Percentiles rank a stretch among this genome's conserved stretches.
Conservation (phyloP, 2,888 invertebrate species). For the Heliothis peltigera region DNA sequence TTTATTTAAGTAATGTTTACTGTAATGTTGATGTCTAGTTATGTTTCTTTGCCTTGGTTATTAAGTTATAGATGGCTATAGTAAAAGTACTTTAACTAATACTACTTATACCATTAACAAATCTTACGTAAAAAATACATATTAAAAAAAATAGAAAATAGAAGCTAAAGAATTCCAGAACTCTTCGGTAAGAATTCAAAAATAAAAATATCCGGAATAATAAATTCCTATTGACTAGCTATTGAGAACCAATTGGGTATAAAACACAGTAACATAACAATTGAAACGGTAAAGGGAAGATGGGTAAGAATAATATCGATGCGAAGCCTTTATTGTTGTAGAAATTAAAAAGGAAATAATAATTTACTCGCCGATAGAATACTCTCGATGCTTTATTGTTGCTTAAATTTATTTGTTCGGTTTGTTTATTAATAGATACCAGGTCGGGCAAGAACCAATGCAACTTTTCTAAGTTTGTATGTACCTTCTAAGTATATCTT, state of each 20-base stretch:
- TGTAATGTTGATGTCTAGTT: too few relatives aligned
- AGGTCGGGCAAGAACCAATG: too few relatives aligned
- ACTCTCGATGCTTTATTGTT: constrained; percentile 17
- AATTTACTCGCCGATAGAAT: constrained; percentile 45
- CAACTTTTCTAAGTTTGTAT: too few relatives aligned
- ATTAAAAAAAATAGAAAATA: background rate
- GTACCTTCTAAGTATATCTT: too few relatives aligned
- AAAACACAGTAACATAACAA: constrained; percentile 63
- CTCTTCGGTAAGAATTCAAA: background rate
- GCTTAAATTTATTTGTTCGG: constrained; percentile 13
- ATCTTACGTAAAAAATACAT: too few relatives aligned
- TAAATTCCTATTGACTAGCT: constrained; percentile 54
- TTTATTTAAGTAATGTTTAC: too few relatives aligned
- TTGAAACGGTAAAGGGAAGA: constrained; percentile 61
- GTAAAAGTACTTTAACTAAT: too few relatives aligned
- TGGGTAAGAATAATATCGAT: constrained; percentile 67
- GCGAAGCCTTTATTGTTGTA: constrained; percentile 55
- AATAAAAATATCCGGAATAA: constrained; percentile 35
- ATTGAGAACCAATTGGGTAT: constrained; percentile 66
- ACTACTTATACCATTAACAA: too few relatives aligned
- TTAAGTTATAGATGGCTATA: too few relatives aligned
- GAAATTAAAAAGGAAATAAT: constrained; percentile 69
- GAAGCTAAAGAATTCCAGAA: background rate
- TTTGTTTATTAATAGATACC: constrained; percentile 31
- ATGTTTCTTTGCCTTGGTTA: too few relatives aligned